Percentiles rank a stretch among this genome's conserved stretches.
These are phyloP conservation scores for Acanthis flammea DNA, from an alignment of 2,797 vertebrate genomes.

Conservation along the genomic window DNA sequence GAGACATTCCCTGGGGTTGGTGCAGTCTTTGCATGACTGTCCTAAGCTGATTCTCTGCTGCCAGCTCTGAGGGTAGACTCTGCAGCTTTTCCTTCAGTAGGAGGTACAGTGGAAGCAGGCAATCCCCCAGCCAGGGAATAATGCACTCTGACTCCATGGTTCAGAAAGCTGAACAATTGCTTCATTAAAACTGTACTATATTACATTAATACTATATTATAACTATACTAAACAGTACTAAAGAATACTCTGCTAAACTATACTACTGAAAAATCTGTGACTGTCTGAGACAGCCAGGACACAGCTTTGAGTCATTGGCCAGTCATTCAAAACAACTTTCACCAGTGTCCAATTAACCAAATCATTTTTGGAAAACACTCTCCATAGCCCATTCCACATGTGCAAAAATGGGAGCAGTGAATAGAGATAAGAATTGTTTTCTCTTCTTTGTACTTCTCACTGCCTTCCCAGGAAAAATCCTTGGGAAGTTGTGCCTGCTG, in stretches of 20 bases:
- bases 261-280: background rate
- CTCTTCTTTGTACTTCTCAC: background rate
- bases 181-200: background rate
- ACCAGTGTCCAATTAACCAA: background rate
- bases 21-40: rapidly evolving
- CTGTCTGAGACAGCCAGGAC: background rate
- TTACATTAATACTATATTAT: background rate
- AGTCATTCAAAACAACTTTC: background rate
- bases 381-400: background rate
- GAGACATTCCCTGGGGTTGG: background rate
- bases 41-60: background rate
- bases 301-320: background rate
- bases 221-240: background rate
- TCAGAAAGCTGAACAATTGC: background rate
- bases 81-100: background rate
- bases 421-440: background rate
- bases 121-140: background rate
- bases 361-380: background rate
- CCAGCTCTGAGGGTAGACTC: background rate
- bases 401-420: background rate
- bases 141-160: background rate
- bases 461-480: background rate
- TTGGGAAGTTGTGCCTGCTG: background rate
- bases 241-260: background rate
- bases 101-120: background rate